These are phyloP conservation scores for Chionodraco myersi DNA, from an alignment of 2,113 vertebrate genomes.

Conservation along the genomic window DNA sequence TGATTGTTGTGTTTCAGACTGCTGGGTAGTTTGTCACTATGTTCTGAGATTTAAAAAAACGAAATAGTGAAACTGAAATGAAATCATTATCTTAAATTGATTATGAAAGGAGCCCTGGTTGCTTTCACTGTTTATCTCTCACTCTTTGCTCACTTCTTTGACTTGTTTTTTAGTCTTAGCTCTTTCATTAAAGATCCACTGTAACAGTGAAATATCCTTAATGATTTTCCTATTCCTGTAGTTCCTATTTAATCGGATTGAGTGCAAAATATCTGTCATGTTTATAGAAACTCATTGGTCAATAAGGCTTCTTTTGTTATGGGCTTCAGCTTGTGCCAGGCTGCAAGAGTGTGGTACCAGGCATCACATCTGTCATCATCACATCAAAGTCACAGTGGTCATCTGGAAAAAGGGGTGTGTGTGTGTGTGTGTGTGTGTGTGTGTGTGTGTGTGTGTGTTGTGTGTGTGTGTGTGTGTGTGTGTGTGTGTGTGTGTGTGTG, in stretches of 20 bases:
- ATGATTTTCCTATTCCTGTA: too few species aligned
- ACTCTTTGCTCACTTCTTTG: background rate
- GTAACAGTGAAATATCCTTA: background rate
- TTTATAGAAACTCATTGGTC: background rate
- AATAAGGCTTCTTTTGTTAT: conserved; percentile 57
- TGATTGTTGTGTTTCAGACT: background rate
- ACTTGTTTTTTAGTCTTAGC: background rate
- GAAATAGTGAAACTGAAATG: background rate
- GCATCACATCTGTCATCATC: conserved; percentile 56
- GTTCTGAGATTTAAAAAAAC: background rate
- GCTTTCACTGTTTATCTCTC: background rate
- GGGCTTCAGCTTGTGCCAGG: conserved; percentile 53
- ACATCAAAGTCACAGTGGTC: conserved; percentile 41
- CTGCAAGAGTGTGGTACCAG: conserved; percentile 63
- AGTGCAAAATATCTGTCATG: background rate
- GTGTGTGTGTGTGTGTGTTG: too few species aligned
- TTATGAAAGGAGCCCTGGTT: background rate
- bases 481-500: conserved; percentile 29
- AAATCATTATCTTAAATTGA: background rate
- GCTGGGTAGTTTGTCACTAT: background rate
- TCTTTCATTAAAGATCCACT: too few species aligned
- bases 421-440: conserved; percentile 19
- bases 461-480: conserved; percentile 20
- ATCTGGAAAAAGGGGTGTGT: conserved; percentile 3
- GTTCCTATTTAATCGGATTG: background rate